Conservation (phyloP, 2,888 invertebrate species). For the Scaptomyza cyrtandrae region DNA sequence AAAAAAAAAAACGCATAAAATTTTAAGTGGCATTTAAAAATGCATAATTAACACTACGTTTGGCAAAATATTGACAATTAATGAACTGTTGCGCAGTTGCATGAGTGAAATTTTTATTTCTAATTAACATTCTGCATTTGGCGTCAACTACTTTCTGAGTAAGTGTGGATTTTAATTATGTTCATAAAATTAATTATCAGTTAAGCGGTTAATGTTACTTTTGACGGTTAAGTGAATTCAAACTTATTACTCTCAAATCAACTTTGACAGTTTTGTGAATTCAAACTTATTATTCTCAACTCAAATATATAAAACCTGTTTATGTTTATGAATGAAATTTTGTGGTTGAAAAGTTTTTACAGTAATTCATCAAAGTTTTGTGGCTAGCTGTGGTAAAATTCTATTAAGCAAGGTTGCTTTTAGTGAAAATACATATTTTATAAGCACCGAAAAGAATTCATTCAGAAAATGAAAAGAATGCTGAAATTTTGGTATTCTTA, state of each 20-base stretch:
- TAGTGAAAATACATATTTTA: not conserved
- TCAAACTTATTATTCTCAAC: slow-evolving; percentile 3
- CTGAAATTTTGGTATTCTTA: not conserved
- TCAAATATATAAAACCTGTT: not conserved
- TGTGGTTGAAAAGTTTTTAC: slow-evolving; percentile 17
- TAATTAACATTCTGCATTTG: slow-evolving; percentile 5
- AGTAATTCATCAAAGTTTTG: slow-evolving; percentile 9
- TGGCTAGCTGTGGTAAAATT: slow-evolving; percentile 10
- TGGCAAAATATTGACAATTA: slow-evolving; percentile 19
- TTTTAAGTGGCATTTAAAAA: slow-evolving; percentile 23
- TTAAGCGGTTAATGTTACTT: not conserved
- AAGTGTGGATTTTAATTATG: slow-evolving; percentile 32
- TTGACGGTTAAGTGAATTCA: slow-evolving; percentile 1
- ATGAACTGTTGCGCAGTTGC: slow-evolving; percentile 32
- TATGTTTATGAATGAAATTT: not conserved
- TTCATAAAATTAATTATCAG: not conserved
- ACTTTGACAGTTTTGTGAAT: slow-evolving; percentile 3
- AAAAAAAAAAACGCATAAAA: slow-evolving; percentile 7
- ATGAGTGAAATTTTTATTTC: slow-evolving; percentile 32
- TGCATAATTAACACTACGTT: slow-evolving; percentile 39
- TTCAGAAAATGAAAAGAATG: not conserved
- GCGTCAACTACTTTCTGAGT: slow-evolving; percentile 28
- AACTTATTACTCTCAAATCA: slow-evolving; percentile 3
- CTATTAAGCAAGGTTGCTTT: slow-evolving; percentile 6
- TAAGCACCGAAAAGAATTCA: not conserved